Percentiles rank a stretch among this genome's conserved stretches.
phyloP scores from a whole-genome alignment of 2,113 vertebrate genomes.

The Vimba vimba region DNA sequence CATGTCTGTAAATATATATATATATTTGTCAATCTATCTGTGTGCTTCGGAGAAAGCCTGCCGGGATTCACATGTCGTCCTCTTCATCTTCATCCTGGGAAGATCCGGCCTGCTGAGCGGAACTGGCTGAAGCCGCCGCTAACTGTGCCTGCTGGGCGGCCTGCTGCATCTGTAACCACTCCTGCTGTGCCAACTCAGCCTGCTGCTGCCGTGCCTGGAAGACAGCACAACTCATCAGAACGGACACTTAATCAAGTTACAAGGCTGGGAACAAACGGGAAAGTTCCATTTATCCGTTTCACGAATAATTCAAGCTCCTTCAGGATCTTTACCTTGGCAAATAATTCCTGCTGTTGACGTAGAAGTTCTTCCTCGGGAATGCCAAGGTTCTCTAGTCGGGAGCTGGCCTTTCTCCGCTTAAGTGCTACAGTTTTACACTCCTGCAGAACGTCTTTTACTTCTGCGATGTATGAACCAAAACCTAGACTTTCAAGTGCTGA shows the following conservation, averaged over 20 bases:
- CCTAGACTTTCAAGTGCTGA: conserved; percentile 97
- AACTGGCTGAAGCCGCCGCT: conserved; percentile 91
- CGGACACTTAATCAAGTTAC: neutral
- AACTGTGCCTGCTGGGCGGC: conserved; percentile 97
- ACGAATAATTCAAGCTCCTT: neutral
- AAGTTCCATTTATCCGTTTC: neutral
- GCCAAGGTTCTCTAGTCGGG: conserved; percentile 95
- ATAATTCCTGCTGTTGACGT: conserved; percentile 96
- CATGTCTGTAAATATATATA: conserved; percentile 3
- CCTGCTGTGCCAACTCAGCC: conserved; percentile 96
- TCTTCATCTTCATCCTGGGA: conserved; percentile 99
- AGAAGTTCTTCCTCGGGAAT: conserved; percentile 98
- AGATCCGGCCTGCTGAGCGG: conserved; percentile 91
- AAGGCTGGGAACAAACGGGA: neutral
- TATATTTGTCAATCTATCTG: conserved; percentile 26
- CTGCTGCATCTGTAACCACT: conserved; percentile 99
- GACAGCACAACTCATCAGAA: conserved; percentile 18
- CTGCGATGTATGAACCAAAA: conserved; percentile 96
- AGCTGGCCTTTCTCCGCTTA: conserved; percentile 97
- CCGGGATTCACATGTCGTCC: conserved; percentile 91
- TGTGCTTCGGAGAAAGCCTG: conserved; percentile 68
- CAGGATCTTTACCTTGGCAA: conserved; percentile 89
- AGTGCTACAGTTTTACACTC: conserved; percentile 99
- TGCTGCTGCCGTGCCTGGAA: conserved; percentile 95
- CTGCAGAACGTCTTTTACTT: conserved; percentile 98